Evolutionary conservation across 2,888 invertebrate species (phyloP), one percentile per base, ranked within the genome.

Genomic region (Drosophila algonquin): DNA sequence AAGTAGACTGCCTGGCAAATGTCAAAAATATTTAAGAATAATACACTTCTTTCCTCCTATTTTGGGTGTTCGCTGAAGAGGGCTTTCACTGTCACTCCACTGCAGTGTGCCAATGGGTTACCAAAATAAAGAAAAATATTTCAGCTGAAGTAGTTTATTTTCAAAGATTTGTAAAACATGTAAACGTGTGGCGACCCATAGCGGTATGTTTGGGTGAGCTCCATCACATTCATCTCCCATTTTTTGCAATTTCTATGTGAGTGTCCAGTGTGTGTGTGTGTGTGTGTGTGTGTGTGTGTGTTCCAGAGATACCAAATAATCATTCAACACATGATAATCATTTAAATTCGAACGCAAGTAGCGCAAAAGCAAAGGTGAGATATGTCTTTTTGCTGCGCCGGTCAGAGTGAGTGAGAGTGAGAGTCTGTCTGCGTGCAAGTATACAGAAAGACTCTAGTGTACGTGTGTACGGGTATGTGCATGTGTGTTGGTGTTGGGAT

Each of bases 291-390:
- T 54, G 24, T 32, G 9, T 55, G 21, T 3, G 21, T 21, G 21
- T 21, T 21, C 21, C 7, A 32, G 27, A 64, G 84, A 84, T 89
- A 87, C 87, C 84, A 80, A 78, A 78, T 78, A 73, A 87, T 76
- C 83, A 87, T 82, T 87, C 77, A 40, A n/a, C 40, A 40, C 77
- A 78, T 86, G 76, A 48, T 59, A 78, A 88, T 88, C 87, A 87
- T 83, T 89, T 88, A 80, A 70, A 73, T 88, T 83, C 84, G 89
- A 83, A 83, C 89, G 83, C 89, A 86, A 71, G 6, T 44, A 47
- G 52, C 48, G 75, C 52, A 74, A 45, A 54, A 46, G 7, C 1
- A 6, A 10, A 12, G 40, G 45, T 1, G 40, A 40, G 14, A 40
- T 14, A 0, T 5, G 6, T 40, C 21, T 21, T 40, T 40, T 40